Evolutionary conservation across 2,797 vertebrate species (phyloP).

Genomic region (Decapterus maruadsi): DNA sequence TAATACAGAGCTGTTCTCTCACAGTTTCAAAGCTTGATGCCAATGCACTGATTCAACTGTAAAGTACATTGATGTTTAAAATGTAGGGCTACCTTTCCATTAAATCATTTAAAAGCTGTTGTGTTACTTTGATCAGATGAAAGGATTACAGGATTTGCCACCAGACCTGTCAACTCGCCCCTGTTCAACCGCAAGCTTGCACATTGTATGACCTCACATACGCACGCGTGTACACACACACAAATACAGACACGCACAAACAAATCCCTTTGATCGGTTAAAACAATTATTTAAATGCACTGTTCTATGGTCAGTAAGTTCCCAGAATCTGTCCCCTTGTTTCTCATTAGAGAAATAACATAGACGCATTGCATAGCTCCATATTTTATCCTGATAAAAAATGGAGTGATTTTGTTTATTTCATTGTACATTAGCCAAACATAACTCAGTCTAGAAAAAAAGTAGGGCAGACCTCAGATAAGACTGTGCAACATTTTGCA

Average conservation of each 20-base stretch:
- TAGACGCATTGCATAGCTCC: conserved; percentile 58
- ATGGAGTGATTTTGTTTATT: conserved; percentile 67
- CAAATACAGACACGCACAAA: conserved; percentile 37
- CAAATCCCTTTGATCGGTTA: conserved; percentile 82
- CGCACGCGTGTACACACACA: conserved; percentile 18
- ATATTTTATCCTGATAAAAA: conserved; percentile 75
- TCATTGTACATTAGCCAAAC: conserved; percentile 65
- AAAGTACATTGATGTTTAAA: conserved; percentile 62
- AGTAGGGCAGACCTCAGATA: conserved; percentile 58
- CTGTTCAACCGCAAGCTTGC: conserved; percentile 57
- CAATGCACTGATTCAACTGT: conserved; percentile 31
- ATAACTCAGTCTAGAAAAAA: conserved; percentile 59
- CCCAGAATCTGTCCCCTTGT: conserved; percentile 69
- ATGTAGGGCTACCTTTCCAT: conserved; percentile 63
- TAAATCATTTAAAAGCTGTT: conserved; percentile 85
- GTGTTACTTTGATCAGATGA: conserved; percentile 85
- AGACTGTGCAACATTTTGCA: conserved; percentile 29
- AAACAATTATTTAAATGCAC: conserved; percentile 89
- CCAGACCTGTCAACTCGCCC: conserved; percentile 70
- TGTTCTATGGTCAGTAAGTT: conserved; percentile 65
- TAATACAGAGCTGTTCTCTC: neutral
- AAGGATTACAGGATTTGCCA: conserved; percentile 85
- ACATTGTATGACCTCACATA: conserved; percentile 42
- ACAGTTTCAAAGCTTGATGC: conserved; percentile 11
- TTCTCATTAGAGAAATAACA: conserved; percentile 83